Evolutionary conservation across 2,888 invertebrate genomes (phyloP), one percentile per base, ranked within the genome.

Genomic region (Eupithecia centaureata): DNA sequence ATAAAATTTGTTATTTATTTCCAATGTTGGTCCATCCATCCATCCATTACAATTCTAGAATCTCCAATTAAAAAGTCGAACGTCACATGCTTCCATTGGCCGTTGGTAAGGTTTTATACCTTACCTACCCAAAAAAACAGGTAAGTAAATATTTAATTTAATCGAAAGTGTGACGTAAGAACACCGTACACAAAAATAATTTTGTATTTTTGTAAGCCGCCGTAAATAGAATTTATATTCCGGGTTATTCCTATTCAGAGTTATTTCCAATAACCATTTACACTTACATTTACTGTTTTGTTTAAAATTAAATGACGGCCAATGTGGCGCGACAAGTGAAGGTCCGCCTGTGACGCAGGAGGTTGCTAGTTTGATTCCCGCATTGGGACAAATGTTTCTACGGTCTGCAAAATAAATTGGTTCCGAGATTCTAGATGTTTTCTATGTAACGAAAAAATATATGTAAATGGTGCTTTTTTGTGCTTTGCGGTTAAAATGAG

Each of bases 111-210:
- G n/a, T n/a, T n/a, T n/a, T 22, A 18, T 3, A 22, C 47, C 65
- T 32, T 73, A 73, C 74, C 68, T 75, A 69, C 72, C 75, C 67
- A 73, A 80, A 78, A 71, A 76, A 76, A n/a, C n/a, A n/a, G 67
- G 68, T 61, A n/a, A n/a, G 70, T 83, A 75, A 84, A 85, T 85
- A 80, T 78, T 86, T 85, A 68, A 86, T 78, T 68, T 58, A 79
- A 82, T 84, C 82, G 78, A 86, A 85, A 80, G 64, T 66, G 62
- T 69, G 63, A 70, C 69, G 67, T 63, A 52, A 67, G 32, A 54
- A 47, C 8, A 42, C 22, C 18, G 8, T 2, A 42, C 3, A 18
- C 18, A 18, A 35, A 38, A 38, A 47, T 22, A 22, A 10, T 47
- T 47, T 47, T 42, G 8, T 18, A 18, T 18, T n/a, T n/a, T n/a